Percentiles rank a stretch among this genome's conserved stretches.
Evolutionary conservation across 1,140 invertebrate genomes (phyloP).

Genomic region (Pogonomyrmex barbatus): DNA sequence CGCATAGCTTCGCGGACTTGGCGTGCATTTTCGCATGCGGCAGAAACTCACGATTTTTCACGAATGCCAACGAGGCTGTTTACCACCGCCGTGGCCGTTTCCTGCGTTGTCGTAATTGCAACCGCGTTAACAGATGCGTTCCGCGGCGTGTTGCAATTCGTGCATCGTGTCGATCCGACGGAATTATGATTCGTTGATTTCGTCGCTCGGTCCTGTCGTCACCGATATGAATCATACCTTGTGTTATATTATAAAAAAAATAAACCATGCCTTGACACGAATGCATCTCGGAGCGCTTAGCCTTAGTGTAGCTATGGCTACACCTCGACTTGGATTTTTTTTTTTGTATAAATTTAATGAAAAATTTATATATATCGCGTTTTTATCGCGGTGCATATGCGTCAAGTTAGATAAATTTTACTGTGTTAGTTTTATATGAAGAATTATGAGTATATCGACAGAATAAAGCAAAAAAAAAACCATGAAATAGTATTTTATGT

Average conservation of each 20-base stretch:
- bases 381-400: not conserved
- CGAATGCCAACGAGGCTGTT: slow-evolving; percentile 32
- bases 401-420: slow-evolving; percentile 32
- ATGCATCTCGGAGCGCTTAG: slow-evolving; percentile 36
- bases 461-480: slow-evolving; percentile 13
- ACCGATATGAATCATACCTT: slow-evolving; percentile 16
- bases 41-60: slow-evolving; percentile 59
- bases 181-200: slow-evolving; percentile 34
- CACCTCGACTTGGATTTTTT: not conserved
- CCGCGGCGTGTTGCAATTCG: slow-evolving; percentile 56
- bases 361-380: not conserved
- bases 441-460: not conserved
- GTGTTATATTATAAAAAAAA: slow-evolving; percentile 3
- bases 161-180: slow-evolving; percentile 47
- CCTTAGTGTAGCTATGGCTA: not conserved
- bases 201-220: not conserved
- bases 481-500: not conserved
- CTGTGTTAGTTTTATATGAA: not conserved
- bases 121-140: slow-evolving; percentile 16
- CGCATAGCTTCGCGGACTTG: slow-evolving; percentile 25
- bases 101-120: slow-evolving; percentile 62
- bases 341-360: not conserved
- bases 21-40: not conserved
- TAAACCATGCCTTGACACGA: slow-evolving; percentile 45
- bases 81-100: slow-evolving; percentile 15